Evolutionary conservation across 2,888 invertebrate genomes (phyloP).

Genomic region (Leptinotarsa peninsularis): DNA sequence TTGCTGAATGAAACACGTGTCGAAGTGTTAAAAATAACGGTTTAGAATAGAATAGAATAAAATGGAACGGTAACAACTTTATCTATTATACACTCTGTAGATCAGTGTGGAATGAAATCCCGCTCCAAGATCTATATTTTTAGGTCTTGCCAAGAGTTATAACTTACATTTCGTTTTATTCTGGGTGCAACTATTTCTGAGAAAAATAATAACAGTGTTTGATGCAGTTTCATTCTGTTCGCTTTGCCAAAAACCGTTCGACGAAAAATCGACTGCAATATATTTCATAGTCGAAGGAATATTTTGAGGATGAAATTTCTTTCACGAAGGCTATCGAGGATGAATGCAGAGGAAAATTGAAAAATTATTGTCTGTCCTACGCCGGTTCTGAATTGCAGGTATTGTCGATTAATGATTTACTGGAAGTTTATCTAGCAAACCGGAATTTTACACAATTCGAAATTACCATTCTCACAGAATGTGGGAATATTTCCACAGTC

Average conservation of each 20-base stretch:
- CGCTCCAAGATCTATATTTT: no score
- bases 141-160: neutral
- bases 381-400: neutral
- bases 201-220: neutral
- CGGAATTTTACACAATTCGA: neutral
- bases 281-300: neutral
- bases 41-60: no score
- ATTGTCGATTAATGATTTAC: neutral
- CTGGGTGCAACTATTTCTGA: neutral
- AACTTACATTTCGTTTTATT: neutral
- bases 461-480: neutral
- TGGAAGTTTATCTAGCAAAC: neutral
- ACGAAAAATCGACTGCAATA: neutral
- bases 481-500: neutral
- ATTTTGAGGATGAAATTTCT: neutral
- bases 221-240: neutral
- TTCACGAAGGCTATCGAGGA: neutral
- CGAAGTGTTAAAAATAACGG: no score
- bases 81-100: no score
- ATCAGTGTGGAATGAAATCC: no score
- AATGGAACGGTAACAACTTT: no score
- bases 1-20: no score
- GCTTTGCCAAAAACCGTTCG: neutral
- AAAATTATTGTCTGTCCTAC: neutral
- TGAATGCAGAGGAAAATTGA: conserved; percentile 5